Evolutionary conservation across 1,140 invertebrate genomes (phyloP).

Genomic region (Teleogryllus occipitalis): DNA sequence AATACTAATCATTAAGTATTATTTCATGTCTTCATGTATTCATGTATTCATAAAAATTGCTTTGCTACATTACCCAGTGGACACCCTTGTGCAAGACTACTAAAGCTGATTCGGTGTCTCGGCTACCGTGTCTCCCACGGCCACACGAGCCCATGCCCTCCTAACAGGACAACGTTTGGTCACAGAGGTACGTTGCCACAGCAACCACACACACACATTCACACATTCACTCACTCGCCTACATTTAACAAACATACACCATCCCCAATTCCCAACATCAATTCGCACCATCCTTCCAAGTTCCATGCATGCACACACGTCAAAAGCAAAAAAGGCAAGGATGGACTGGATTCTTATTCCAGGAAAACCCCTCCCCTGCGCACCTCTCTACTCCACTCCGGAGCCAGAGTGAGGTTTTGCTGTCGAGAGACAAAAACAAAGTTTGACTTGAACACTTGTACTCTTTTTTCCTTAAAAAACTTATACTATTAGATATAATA

Average conservation of each 20-base stretch:
- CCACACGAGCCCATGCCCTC: neutral
- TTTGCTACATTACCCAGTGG: slow-evolving; percentile 1
- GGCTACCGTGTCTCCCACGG: neutral
- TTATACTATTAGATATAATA: slow-evolving; percentile 17
- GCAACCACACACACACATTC: neutral
- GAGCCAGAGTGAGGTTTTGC: slow-evolving; percentile 14
- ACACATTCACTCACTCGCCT: neutral
- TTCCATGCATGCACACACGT: slow-evolving; percentile 11
- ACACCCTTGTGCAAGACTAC: slow-evolving; percentile 2
- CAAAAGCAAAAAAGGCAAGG: slow-evolving; percentile 22
- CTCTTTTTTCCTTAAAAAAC: slow-evolving; percentile 10
- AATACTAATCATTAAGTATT: slow-evolving; percentile 6
- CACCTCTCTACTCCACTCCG: neutral
- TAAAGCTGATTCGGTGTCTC: slow-evolving; percentile 7
- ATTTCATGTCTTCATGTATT: neutral
- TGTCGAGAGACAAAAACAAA: slow-evolving; percentile 16
- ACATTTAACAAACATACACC: slow-evolving; percentile 5
- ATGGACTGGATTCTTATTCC: slow-evolving; percentile 23
- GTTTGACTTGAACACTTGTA: slow-evolving; percentile 18
- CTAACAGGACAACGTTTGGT: slow-evolving; percentile 13
- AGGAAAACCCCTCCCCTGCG: slow-evolving; percentile 10
- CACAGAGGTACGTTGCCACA: slow-evolving; percentile 19
- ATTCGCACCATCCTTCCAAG: slow-evolving; percentile 2
- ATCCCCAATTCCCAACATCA: neutral
- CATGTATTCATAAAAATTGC: neutral